Conservation (phyloP, 2,888 invertebrate genomes). For the Nomada hirtipes region DNA sequence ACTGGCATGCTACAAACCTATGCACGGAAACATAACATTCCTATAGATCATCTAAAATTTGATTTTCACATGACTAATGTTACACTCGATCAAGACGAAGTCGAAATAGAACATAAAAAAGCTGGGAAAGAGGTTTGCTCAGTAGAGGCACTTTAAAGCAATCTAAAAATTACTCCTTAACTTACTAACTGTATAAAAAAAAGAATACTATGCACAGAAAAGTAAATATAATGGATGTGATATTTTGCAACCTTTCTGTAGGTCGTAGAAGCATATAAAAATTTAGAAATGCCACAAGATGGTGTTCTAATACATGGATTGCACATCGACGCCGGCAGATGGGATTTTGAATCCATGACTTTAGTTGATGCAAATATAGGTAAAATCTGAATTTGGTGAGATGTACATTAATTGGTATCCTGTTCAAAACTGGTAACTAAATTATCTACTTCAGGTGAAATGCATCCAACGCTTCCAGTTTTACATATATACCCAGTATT, state of each 20-base stretch:
- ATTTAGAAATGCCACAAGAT: constrained; percentile 86
- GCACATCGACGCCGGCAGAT: constrained; percentile 95
- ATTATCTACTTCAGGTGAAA: constrained; percentile 86
- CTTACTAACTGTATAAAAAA: no score
- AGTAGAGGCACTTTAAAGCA: not conserved
- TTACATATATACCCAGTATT: constrained; percentile 89
- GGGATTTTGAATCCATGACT: constrained; percentile 88
- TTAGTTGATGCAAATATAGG: constrained; percentile 93
- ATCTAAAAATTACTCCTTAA: constrained; percentile 73
- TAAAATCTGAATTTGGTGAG: constrained; percentile 69
- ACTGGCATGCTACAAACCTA: constrained; percentile 96
- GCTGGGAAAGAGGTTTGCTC: constrained; percentile 73
- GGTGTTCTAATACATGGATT: constrained; percentile 92
- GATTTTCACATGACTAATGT: constrained; percentile 89
- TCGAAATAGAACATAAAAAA: constrained; percentile 85
- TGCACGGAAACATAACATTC: constrained; percentile 93
- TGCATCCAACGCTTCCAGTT: constrained; percentile 90
- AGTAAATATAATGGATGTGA: not conserved
- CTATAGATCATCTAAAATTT: constrained; percentile 94
- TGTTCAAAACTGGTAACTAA: not conserved
- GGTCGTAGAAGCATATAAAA: constrained; percentile 85
- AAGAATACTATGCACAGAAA: not conserved
- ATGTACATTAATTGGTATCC: constrained; percentile 22
- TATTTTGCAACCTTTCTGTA: constrained; percentile 69
- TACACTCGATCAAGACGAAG: constrained; percentile 88